Conservation (phyloP, 2,888 invertebrate genomes). For the Operophtera brumata region DNA sequence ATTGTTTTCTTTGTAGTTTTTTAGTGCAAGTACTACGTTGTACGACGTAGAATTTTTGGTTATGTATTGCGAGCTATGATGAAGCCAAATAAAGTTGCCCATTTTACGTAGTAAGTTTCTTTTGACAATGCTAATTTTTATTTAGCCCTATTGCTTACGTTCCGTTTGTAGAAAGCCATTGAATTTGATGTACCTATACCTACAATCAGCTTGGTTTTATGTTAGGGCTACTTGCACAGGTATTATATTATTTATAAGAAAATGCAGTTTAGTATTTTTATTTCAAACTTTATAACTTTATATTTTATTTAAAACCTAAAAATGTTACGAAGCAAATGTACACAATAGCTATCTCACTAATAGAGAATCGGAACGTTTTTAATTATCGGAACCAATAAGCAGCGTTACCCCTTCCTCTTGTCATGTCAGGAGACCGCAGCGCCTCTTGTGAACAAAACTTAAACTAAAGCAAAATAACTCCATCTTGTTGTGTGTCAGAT, state of each 20-base stretch:
- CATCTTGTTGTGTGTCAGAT: constrained; percentile 84
- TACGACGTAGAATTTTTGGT: constrained; percentile 42
- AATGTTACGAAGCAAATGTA: background rate
- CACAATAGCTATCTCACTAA: background rate
- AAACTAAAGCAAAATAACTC: constrained; percentile 82
- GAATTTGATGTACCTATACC: too few species aligned
- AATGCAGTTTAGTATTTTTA: too few species aligned
- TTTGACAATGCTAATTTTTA: constrained; percentile 7
- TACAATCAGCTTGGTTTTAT: too few species aligned
- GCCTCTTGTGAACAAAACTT: constrained; percentile 70
- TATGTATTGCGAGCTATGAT: constrained; percentile 42
- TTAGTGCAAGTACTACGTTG: too few species aligned
- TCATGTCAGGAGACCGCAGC: constrained; percentile 43
- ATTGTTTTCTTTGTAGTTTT: background rate
- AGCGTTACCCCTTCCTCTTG: constrained; percentile 52
- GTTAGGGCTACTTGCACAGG: too few species aligned
- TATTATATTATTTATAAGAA: too few species aligned
- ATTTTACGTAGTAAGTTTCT: background rate
- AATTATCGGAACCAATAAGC: constrained; percentile 52
- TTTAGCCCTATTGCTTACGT: constrained; percentile 40
- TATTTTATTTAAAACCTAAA: background rate
- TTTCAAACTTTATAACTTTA: too few species aligned
- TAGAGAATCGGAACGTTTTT: constrained; percentile 54
- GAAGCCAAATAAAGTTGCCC: constrained; percentile 37
- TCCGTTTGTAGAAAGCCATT: constrained; percentile 39